A percentile compares a stretch with the other conserved stretches of the same genome.
These are phyloP conservation scores for Syngnathus typhle DNA, from an alignment of 2,113 vertebrate genomes.

Conservation along the genomic window DNA sequence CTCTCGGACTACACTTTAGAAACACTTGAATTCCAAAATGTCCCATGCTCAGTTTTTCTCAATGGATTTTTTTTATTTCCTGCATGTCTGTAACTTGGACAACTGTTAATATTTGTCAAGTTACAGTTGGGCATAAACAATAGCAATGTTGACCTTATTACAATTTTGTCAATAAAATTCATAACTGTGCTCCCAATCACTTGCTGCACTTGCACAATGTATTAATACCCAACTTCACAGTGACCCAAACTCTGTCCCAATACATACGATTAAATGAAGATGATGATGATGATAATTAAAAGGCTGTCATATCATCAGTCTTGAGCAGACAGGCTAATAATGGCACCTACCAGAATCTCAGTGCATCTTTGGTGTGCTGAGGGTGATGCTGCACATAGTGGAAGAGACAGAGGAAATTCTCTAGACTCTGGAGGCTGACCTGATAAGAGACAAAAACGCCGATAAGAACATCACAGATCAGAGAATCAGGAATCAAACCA, in stretches of 20 bases:
- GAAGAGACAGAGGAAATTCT: constrained; percentile 75
- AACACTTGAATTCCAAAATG: not conserved
- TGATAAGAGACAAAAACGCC: constrained; percentile 32
- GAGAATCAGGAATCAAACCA: constrained; percentile 5
- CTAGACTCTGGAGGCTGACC: constrained; percentile 74
- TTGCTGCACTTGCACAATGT: not conserved
- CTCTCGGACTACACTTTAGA: not conserved
- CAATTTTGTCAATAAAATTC: not conserved
- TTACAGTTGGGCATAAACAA: not conserved
- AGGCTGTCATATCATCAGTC: not conserved
- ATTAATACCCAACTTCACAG: not conserved
- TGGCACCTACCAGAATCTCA: constrained; percentile 71
- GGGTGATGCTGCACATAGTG: constrained; percentile 67
- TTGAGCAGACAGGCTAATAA: not conserved
- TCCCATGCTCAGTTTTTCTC: not conserved
- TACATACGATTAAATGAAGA: not conserved
- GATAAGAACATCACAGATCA: constrained; percentile 11
- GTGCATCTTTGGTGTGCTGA: constrained; percentile 56
- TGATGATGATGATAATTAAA: not conserved
- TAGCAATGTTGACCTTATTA: not conserved
- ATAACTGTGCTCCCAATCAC: not conserved
- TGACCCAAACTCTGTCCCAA: not conserved
- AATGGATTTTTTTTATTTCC: not conserved
- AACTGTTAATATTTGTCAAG: not conserved
- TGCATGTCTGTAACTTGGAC: not conserved